Conservation (phyloP, 1,140 invertebrate species). For the Zaprionus capensis region DNA sequence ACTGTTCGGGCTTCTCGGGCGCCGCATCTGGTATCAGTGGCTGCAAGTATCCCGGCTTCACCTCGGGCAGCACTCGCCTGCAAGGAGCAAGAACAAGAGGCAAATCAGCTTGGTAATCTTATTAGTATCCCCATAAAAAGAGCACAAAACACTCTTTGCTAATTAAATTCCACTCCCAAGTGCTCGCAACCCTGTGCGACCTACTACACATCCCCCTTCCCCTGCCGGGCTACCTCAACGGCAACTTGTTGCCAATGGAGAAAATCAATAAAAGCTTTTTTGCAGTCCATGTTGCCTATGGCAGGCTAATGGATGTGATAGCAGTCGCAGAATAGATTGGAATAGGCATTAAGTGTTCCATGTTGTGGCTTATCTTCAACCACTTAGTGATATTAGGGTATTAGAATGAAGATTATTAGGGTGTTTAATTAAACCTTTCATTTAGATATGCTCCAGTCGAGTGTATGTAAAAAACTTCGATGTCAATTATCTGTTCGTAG, state of each 20-base stretch:
- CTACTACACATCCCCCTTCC: neutral
- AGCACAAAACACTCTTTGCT: slow-evolving; percentile 14
- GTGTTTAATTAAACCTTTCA: neutral
- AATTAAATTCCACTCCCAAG: slow-evolving; percentile 49
- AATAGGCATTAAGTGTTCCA: neutral
- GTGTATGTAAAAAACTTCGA: no score
- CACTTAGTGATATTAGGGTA: neutral
- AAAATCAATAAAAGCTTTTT: neutral
- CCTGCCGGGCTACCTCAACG: neutral
- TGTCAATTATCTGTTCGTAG: no score
- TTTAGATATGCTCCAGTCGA: no score
- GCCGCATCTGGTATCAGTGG: slow-evolving; percentile 92
- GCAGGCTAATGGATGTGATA: neutral
- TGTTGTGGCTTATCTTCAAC: neutral
- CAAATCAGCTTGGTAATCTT: slow-evolving; percentile 49
- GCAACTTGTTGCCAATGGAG: neutral
- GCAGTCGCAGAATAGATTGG: neutral
- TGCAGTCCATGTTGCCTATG: neutral
- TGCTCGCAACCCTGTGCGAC: neutral
- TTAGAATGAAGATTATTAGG: neutral
- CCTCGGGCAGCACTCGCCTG: slow-evolving; percentile 92
- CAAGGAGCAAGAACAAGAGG: slow-evolving; percentile 60
- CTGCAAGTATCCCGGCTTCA: slow-evolving; percentile 93
- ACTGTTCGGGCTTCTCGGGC: slow-evolving; percentile 92
- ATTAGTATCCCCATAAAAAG: slow-evolving; percentile 52